phyloP scores from a whole-genome alignment of 2,113 vertebrate genomes.

The Ciconia stormi region DNA sequence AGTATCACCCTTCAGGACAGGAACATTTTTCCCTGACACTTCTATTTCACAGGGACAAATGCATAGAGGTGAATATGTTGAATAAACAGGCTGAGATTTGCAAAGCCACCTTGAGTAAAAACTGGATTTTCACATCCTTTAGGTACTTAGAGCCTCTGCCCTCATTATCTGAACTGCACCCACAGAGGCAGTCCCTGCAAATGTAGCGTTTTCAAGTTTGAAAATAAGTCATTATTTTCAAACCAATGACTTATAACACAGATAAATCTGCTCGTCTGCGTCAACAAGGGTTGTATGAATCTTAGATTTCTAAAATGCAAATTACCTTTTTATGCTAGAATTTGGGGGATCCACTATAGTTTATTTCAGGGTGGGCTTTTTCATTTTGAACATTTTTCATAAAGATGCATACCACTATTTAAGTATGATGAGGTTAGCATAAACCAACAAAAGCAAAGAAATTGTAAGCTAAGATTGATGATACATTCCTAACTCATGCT shows the following conservation, averaged over 20 bases:
- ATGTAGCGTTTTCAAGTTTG: neutral
- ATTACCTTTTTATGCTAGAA: neutral
- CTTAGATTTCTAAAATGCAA: neutral
- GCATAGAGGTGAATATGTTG: neutral
- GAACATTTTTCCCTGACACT: neutral
- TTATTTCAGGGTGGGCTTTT: neutral
- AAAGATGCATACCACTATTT: neutral
- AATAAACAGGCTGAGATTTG: neutral
- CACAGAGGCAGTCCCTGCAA: neutral
- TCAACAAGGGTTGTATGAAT: neutral
- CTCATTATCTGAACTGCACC: neutral
- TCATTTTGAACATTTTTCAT: neutral
- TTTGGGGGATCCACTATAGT: neutral
- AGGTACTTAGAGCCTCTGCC: neutral
- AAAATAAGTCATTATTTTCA: neutral
- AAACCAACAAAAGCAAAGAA: conserved; percentile 11
- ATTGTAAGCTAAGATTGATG: neutral
- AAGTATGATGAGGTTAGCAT: neutral
- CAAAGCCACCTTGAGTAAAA: neutral
- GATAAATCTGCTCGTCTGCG: neutral
- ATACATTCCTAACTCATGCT: conserved; percentile 14
- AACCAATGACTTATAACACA: neutral
- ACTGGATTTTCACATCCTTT: neutral
- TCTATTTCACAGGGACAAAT: neutral
- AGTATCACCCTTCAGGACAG: neutral